These are phyloP conservation scores for Urosaurus nigricauda DNA, from an alignment of 2,797 vertebrate species.

Conservation along the genomic window DNA sequence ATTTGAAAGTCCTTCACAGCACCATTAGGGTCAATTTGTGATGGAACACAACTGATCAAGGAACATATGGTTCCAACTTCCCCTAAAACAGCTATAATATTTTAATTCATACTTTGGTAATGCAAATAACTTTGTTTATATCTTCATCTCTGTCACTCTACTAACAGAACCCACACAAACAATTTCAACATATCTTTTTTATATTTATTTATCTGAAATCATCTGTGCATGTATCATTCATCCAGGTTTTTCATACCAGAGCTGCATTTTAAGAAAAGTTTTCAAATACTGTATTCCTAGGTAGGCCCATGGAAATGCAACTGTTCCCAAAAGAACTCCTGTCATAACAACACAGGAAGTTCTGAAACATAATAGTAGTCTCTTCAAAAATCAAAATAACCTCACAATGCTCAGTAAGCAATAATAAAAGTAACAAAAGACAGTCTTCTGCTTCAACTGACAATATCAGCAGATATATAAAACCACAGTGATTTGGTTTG, in stretches of 20 bases:
- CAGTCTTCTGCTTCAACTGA: neutral
- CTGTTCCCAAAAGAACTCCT: neutral
- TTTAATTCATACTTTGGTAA: neutral
- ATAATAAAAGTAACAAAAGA: constrained; percentile 34
- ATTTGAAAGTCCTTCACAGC: neutral
- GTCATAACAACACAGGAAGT: neutral
- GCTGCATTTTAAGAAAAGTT: neutral
- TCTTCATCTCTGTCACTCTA: neutral
- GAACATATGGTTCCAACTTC: neutral
- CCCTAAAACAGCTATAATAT: neutral
- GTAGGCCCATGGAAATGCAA: neutral
- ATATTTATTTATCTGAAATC: neutral
- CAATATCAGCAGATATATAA: constrained; percentile 16
- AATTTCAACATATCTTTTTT: neutral
- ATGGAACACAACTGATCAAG: neutral
- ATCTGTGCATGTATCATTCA: neutral
- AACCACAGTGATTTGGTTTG: neutral
- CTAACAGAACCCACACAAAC: neutral
- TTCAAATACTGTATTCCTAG: constrained; percentile 4
- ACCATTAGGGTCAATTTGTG: neutral
- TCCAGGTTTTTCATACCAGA: neutral
- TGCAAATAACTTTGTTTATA: neutral
- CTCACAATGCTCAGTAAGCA: neutral
- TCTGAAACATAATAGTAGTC: constrained; percentile 10
- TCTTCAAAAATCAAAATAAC: constrained; percentile 9